Evolutionary conservation across 2,113 vertebrate genomes (phyloP).

Genomic region (Trogon surrucura): DNA sequence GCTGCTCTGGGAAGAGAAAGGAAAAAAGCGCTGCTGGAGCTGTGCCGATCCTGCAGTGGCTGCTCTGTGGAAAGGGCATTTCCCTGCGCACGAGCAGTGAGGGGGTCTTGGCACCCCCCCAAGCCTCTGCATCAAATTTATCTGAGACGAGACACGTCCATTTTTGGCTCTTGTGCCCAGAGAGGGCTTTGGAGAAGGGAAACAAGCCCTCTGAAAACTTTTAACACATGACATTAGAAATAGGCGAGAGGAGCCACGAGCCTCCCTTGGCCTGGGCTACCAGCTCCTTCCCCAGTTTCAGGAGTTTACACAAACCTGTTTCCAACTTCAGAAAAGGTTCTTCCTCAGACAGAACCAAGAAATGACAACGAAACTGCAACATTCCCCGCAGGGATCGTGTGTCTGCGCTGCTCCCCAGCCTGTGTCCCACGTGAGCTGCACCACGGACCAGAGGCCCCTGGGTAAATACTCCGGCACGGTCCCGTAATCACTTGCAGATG

Average conservation of each 20-base stretch:
- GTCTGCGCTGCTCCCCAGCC: accelerated
- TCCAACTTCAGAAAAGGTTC: not conserved
- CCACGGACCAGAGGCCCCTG: accelerated
- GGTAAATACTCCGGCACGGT: not conserved
- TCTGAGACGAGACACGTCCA: accelerated
- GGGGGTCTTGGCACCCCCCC: not conserved
- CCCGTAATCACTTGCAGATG: not conserved
- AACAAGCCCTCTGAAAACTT: too few species aligned
- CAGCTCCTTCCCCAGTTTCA: not conserved
- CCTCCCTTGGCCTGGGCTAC: not conserved
- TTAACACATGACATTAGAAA: accelerated
- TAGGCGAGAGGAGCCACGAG: accelerated
- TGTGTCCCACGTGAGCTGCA: not conserved
- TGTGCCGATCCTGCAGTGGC: accelerated
- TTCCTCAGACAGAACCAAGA: not conserved
- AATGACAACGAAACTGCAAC: accelerated
- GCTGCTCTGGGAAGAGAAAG: not conserved
- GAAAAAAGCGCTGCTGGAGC: not conserved
- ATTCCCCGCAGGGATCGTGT: not conserved
- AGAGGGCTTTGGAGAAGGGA: not conserved
- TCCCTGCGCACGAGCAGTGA: not conserved
- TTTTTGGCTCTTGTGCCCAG: too few species aligned
- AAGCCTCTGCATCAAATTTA: accelerated
- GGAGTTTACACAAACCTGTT: not conserved
- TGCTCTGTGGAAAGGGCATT: not conserved